These are phyloP conservation scores for Sebastes minor DNA, from an alignment of 2,797 vertebrate genomes.

Conservation along the genomic window DNA sequence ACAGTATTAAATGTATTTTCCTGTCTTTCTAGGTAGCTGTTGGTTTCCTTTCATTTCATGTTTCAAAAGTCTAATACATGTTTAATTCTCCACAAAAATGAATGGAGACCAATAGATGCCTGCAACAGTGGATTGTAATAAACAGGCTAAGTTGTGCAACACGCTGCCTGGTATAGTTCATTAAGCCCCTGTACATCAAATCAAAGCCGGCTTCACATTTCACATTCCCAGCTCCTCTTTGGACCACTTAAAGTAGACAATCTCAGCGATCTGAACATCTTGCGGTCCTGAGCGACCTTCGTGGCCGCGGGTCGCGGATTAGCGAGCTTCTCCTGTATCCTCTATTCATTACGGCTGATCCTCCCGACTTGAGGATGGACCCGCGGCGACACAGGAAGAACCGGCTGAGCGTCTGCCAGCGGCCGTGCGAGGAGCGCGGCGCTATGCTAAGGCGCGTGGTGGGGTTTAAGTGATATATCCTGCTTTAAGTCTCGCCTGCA, in stretches of 20 bases:
- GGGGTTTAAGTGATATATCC: conserved; percentile 81
- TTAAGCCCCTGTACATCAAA: background rate
- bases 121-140: background rate
- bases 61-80: background rate
- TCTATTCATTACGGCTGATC: conserved; percentile 68
- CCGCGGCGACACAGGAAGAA: conserved; percentile 1
- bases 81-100: background rate
- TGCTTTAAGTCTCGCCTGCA: conserved; percentile 70
- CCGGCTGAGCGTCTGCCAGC: conserved; percentile 39
- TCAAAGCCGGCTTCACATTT: conserved; percentile 1
- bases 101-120: background rate
- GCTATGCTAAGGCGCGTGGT: conserved; percentile 74
- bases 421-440: conserved; percentile 46
- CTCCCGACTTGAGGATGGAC: conserved; percentile 40
- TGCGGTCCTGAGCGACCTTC: conserved; percentile 28
- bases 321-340: conserved; percentile 69
- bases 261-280: conserved; percentile 35
- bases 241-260: conserved; percentile 43
- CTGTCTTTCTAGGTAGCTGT: background rate
- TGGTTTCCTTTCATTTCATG: background rate
- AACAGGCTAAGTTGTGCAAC: background rate
- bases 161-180: background rate
- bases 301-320: conserved; percentile 46
- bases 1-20: background rate
- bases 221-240: conserved; percentile 3